These are phyloP conservation scores for Drosophila lacicola DNA, from an alignment of 2,888 invertebrate genomes.

Conservation along the genomic window DNA sequence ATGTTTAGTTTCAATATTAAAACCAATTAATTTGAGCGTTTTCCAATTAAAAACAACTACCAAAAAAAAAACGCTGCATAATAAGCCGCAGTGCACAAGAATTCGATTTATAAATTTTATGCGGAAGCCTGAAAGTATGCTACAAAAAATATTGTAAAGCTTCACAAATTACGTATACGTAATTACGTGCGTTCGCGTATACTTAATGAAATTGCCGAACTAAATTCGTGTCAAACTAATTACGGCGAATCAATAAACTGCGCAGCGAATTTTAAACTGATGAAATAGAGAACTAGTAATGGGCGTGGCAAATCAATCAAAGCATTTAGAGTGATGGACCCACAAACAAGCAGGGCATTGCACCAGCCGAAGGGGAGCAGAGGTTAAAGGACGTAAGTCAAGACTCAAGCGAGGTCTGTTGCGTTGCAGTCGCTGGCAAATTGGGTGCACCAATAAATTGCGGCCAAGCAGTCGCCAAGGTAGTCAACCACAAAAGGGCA, in stretches of 20 bases:
- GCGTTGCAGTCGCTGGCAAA: constrained; percentile 23
- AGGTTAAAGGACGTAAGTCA: constrained; percentile 2
- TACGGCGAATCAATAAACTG: constrained; percentile 47
- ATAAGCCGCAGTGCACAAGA: neutral
- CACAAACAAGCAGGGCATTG: neutral
- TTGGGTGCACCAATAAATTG: constrained; percentile 55
- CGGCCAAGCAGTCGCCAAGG: constrained; percentile 44
- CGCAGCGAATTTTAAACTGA: constrained; percentile 5
- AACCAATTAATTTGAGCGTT: too few relatives aligned
- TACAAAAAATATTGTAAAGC: constrained; percentile 4
- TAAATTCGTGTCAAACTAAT: constrained; percentile 55
- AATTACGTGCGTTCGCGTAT: constrained; percentile 18
- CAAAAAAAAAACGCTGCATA: neutral
- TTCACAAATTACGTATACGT: constrained; percentile 23
- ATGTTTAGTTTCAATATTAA: too few relatives aligned
- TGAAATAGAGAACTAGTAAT: neutral
- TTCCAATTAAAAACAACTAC: too few relatives aligned
- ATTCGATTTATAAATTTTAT: constrained; percentile 7
- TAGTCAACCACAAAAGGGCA: constrained; percentile 62
- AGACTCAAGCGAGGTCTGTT: constrained; percentile 8
- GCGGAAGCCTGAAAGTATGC: constrained; percentile 42
- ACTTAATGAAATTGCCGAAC: constrained; percentile 13
- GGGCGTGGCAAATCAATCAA: constrained; percentile 2
- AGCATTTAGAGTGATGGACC: neutral
- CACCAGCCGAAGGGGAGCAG: neutral